Base-by-base conservation (phyloP, 2,888 invertebrate species). In the Watsonalla binaria region DNA sequence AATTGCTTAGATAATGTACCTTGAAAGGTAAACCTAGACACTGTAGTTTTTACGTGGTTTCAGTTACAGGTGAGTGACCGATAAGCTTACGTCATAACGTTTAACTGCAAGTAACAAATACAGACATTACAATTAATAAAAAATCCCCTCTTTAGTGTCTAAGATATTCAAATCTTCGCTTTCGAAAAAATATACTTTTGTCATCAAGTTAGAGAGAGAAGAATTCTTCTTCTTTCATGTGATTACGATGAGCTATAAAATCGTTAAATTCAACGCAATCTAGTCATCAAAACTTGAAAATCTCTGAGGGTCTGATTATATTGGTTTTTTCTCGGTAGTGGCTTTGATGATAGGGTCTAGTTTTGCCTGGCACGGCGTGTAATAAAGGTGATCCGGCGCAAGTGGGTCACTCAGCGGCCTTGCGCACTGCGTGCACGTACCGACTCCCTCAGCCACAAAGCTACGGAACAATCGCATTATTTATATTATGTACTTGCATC, bases 381-480 rank as follows among this genome's bases (percentile, higher is more conserved):
- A 78, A 86, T 84, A 86, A 86, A 89, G 88, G 89, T 88, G 82
- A 83, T 71, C 58, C 52, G 52, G 62, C 77, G 80, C 73, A 88
- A 86, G 78, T 88, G 69, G 89, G 89, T 84, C 89, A 84, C 63
- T 66, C 70, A 58, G 54, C 72, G 84, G 80, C 86, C 86, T 87
- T 86, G 86, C 75, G 71, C 68, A 69, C 74, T 69, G 70, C 70
- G 64, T 66, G 65, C 78, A 77, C 78, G 74, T 74, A 79, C 75
- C 66, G 79, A 76, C 75, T 72, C 74, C 76, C 70, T 71, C 80
- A 80, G 81, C 78, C 73, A 51, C 51, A 49, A 14, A 14, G 42
- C 42, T 42, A 42, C 42, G 49, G 37, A 49, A 15, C 37, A 49
- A 49, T 37, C 37, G 42, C 11, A 37, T 49, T 37, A 15, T 14